Evolutionary conservation across 2,113 vertebrate species (phyloP), one percentile per base, ranked within the genome.

Genomic region (Calyptommatus sinebrachiatus): DNA sequence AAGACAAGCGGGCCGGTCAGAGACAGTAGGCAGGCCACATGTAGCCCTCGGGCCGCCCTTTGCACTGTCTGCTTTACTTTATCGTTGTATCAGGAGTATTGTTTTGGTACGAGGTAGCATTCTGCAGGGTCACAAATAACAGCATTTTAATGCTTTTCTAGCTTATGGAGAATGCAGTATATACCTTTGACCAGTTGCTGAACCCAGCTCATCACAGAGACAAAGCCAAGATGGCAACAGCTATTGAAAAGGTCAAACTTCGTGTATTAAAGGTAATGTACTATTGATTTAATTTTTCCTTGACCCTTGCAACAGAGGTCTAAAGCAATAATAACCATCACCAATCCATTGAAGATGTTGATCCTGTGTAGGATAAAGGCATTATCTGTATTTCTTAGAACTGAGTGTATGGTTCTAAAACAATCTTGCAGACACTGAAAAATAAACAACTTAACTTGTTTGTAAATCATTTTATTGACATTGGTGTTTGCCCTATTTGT

Each of bases 131-230:
- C 63, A 71, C 71, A 78, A 72, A 31, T 68, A n/a, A 74, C 62
- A 28, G 20, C 57, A 29, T 70, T 29, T 57, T 53, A 90, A 83
- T 80, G 1, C 90, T 53, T 79, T 88, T 91, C 80, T 78, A 99
- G 98, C 94, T 99, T 60, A 95, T 97, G 91, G 95, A 95, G 87
- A 98, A 97, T 5, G 95, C 96, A 1, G 94, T 95, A 0, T 96
- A 93, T 90, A 98, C 97, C 0, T 98, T 98, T 8, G 90, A 96
- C 83, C 95, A 95, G 87, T 80, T 98, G 84, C 92, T 99, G n/a
- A 74, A 67, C 79, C 94, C 94, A 16, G 92, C 92, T 26, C 65
- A 80, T 57, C 88, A 95, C 82, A 95, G 94, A 63, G 90, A 97
- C 67, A 85, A 90, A 0, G 88, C 89, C 0, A 92, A 92, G 80